Base-by-base conservation (phyloP, 1,140 invertebrate species). In the Leptinotarsa undecemlineata region DNA sequence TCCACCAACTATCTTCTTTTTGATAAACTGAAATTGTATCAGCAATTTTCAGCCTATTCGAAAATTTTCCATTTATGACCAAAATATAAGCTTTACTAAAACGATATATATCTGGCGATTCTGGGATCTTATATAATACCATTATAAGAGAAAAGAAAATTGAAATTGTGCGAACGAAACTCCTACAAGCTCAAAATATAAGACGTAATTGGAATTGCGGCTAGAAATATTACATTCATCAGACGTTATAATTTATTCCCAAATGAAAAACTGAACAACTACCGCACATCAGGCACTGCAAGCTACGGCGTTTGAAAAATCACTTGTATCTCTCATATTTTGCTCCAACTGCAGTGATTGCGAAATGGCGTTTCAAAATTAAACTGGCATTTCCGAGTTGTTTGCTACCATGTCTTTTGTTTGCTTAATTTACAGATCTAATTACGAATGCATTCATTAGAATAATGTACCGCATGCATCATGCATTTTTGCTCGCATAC, bases 301-400 rank as follows among this genome's bases (percentile, higher is more conserved):
- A 63, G 23, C 19, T 21, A 63, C 23, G 61, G 61, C 61, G 61
- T 23, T 63, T 19, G 20, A 63, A 63, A 23, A 20, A 42, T 42
- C 33, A 42, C 33, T 42, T 42, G 33, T 42, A 42, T 11, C 33
- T 42, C 33, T 42, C 33, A 42, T 42, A 42, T 42, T 42, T 42
- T 11, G 33, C 33, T 42, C 33, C 33, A 42, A 42, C 33, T 42
- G 33, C 11, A 42, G 33, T 42, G 33, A 42, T 42, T 42, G 33
- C 33, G 33, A 42, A 42, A 42, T 42, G 33, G 33, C 8, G 62
- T 42, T 63, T 63, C 23, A 63, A 63, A 63, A 63, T 63, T 63
- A 63, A 63, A 63, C 62, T 63, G 62, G 23, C 62, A 63, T 63
- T 19, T 63, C 20, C 20, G 23, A 20, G 62, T 63, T 19, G 19